These are phyloP conservation scores for Caenorhabditis plicata DNA, from an alignment of 2,888 invertebrate genomes.

Conservation along the genomic window DNA sequence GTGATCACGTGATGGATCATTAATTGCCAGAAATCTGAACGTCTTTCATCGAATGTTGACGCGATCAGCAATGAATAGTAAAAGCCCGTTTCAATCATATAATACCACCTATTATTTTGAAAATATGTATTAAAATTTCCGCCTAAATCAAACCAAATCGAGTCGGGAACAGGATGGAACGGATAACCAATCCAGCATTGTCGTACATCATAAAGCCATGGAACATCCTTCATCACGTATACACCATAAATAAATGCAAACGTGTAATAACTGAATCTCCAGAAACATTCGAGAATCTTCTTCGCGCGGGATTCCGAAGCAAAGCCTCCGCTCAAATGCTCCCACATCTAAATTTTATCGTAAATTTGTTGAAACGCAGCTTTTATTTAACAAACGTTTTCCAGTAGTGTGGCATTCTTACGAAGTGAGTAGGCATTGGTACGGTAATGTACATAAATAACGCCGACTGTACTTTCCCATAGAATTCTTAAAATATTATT, in stretches of 20 bases:
- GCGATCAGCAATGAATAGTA: slow-evolving; percentile 67
- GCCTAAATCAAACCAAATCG: slow-evolving; percentile 57
- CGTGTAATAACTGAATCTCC: slow-evolving; percentile 54
- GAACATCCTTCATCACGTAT: slow-evolving; percentile 59
- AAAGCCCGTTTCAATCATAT: slow-evolving; percentile 69
- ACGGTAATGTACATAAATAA: slow-evolving; percentile 41
- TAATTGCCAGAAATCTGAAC: slow-evolving; percentile 69
- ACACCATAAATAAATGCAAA: slow-evolving; percentile 53
- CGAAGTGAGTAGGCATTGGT: slow-evolving; percentile 18
- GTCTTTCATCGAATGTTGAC: slow-evolving; percentile 66
- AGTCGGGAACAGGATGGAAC: slow-evolving; percentile 43
- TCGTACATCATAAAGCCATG: slow-evolving; percentile 65
- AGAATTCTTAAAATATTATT: slow-evolving; percentile 39
- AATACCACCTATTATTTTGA: slow-evolving; percentile 66
- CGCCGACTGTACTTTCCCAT: slow-evolving; percentile 52
- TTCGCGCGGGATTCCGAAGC: slow-evolving; percentile 47
- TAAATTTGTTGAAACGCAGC: not conserved
- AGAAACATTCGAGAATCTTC: slow-evolving; percentile 59
- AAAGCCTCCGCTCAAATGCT: slow-evolving; percentile 58
- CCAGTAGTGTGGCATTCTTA: slow-evolving; percentile 20
- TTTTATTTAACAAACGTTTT: slow-evolving; percentile 17
- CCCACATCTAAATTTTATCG: slow-evolving; percentile 26
- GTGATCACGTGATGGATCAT: slow-evolving; percentile 68
- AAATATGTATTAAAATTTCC: not conserved
- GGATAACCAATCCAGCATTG: slow-evolving; percentile 61